Evolutionary conservation across 2,113 vertebrate genomes (phyloP).

Genomic region (Dolichotis patagonum): DNA sequence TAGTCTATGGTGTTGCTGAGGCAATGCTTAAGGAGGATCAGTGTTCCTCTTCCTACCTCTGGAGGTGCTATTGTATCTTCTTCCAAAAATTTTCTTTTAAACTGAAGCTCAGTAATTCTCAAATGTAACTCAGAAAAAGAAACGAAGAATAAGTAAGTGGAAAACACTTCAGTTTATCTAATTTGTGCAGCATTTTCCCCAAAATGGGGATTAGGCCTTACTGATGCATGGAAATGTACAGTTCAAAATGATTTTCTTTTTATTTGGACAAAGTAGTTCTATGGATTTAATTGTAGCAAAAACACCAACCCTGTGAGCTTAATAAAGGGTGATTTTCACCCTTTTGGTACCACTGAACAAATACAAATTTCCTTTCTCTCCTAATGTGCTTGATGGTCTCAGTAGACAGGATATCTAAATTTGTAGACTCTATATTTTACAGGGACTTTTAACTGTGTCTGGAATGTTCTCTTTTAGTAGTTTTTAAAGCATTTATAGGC

Average conservation of each 20-base stretch:
- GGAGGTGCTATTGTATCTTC: background rate
- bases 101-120: background rate
- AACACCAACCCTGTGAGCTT: background rate
- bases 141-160: background rate
- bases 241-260: background rate
- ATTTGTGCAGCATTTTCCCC: background rate
- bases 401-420: slow-evolving; percentile 50
- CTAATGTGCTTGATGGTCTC: background rate
- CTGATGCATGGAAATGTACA: background rate
- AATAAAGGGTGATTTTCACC: slow-evolving; percentile 49
- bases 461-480: background rate
- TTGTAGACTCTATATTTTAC: background rate
- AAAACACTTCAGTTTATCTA: background rate
- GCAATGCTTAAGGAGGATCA: background rate
- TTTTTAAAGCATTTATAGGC: background rate
- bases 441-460: background rate
- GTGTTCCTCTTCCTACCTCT: background rate
- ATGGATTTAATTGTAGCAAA: slow-evolving; percentile 52
- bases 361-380: background rate
- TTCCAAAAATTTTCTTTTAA: background rate
- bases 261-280: background rate
- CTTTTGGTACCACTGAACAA: background rate
- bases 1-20: background rate
- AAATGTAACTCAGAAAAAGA: background rate
- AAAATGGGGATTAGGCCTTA: background rate